Evolutionary conservation across 2,113 vertebrate species (phyloP).

Genomic region (Amphiprion ocellaris): DNA sequence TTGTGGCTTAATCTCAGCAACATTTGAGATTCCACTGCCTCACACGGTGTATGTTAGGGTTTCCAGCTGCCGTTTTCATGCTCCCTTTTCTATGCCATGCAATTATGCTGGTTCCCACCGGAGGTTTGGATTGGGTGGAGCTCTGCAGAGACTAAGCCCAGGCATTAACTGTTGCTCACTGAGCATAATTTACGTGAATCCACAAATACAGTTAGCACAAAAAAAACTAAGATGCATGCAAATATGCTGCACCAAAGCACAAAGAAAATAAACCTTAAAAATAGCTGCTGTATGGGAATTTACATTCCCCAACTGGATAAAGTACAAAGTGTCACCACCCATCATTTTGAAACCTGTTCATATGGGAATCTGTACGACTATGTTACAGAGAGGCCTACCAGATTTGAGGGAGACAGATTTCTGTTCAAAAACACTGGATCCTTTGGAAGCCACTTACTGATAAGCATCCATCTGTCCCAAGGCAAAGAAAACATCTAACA

Average conservation of each 20-base stretch:
- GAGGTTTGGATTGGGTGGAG: constrained; percentile 75
- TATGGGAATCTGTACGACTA: constrained; percentile 18
- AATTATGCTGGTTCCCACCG: constrained; percentile 77
- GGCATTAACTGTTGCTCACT: constrained; percentile 68
- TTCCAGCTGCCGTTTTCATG: constrained; percentile 77
- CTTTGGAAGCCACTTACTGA: constrained; percentile 16
- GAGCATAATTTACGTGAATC: constrained; percentile 56
- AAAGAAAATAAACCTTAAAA: constrained; percentile 59
- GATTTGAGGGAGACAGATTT: background rate
- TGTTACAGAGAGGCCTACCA: background rate
- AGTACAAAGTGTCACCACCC: constrained; percentile 54
- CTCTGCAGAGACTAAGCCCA: constrained; percentile 64
- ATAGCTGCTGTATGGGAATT: constrained; percentile 55
- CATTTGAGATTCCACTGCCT: constrained; percentile 59
- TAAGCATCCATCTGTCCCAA: background rate
- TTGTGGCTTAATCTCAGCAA: constrained; percentile 53
- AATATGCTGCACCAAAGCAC: constrained; percentile 35
- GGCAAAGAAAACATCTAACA: constrained; percentile 9
- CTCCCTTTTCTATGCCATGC: constrained; percentile 66
- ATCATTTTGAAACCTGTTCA: constrained; percentile 37
- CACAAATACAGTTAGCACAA: constrained; percentile 51
- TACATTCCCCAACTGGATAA: constrained; percentile 39
- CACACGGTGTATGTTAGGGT: constrained; percentile 45
- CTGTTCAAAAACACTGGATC: background rate
- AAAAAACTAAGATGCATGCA: constrained; percentile 30